Evolutionary conservation across 2,113 vertebrate species (phyloP).

Genomic region (Phalacrocorax carbo): DNA sequence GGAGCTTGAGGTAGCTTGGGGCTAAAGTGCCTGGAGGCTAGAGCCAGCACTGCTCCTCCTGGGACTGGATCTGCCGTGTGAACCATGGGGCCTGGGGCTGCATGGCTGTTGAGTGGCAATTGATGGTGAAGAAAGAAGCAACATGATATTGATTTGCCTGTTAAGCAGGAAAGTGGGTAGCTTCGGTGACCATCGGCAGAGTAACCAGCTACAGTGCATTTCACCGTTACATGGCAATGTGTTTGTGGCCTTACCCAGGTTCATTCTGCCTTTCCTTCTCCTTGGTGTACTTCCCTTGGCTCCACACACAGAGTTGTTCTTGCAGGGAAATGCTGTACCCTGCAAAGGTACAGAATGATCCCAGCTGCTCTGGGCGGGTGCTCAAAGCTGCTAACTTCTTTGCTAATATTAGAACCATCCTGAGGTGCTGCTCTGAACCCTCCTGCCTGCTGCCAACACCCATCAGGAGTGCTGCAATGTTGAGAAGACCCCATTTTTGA

Average conservation of each 20-base stretch:
- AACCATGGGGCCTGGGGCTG: not conserved
- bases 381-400: not conserved
- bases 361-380: not conserved
- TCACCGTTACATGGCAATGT: rapidly evolving
- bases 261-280: not conserved
- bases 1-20: not conserved
- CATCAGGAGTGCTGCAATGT: not conserved
- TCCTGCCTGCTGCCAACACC: not conserved
- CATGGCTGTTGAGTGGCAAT: not conserved
- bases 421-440: not conserved
- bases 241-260: not conserved
- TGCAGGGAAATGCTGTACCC: not conserved
- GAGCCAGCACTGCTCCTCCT: not conserved
- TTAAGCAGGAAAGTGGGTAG: not conserved
- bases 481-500: not conserved
- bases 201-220: not conserved
- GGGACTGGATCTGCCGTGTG: rapidly evolving
- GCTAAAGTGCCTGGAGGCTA: not conserved
- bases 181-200: not conserved
- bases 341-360: not conserved
- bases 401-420: not conserved
- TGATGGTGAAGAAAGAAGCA: not conserved
- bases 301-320: not conserved
- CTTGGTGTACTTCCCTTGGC: not conserved
- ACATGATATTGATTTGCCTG: not conserved